Evolutionary conservation across 2,797 vertebrate species (phyloP).

Genomic region (Numenius phaeopus): DNA sequence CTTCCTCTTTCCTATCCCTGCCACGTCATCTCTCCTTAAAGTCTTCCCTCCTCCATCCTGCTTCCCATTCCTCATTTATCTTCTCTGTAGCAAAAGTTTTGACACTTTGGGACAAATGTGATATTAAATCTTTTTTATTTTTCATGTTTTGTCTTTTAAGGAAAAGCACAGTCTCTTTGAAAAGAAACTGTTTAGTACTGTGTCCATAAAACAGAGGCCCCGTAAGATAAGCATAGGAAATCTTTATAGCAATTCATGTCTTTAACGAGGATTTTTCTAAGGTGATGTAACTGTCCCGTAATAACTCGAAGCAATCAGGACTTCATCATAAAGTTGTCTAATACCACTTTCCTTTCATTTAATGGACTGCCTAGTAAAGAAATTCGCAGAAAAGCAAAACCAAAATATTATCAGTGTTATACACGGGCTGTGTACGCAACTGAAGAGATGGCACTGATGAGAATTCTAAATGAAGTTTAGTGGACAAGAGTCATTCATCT

Average conservation of each 20-base stretch:
- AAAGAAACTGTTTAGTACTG: background rate
- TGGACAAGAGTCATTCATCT: background rate
- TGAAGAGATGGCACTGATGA: background rate
- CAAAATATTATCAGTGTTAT: background rate
- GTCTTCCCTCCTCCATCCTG: background rate
- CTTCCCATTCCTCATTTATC: background rate
- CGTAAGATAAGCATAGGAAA: background rate
- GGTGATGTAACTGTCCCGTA: background rate
- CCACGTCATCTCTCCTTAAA: background rate
- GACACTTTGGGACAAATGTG: background rate
- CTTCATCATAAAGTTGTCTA: background rate
- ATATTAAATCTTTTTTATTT: background rate
- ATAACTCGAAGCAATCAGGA: background rate
- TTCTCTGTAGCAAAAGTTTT: background rate
- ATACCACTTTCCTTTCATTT: background rate
- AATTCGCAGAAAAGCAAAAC: background rate
- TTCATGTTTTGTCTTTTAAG: background rate
- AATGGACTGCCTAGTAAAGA: background rate
- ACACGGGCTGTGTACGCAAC: background rate
- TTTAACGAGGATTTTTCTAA: background rate
- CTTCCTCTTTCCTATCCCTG: background rate
- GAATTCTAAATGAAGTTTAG: background rate
- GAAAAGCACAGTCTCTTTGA: background rate
- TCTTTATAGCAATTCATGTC: background rate
- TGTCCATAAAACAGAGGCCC: background rate